Base-by-base conservation (phyloP, 2,888 invertebrate species). In the Diarsia rubi region DNA sequence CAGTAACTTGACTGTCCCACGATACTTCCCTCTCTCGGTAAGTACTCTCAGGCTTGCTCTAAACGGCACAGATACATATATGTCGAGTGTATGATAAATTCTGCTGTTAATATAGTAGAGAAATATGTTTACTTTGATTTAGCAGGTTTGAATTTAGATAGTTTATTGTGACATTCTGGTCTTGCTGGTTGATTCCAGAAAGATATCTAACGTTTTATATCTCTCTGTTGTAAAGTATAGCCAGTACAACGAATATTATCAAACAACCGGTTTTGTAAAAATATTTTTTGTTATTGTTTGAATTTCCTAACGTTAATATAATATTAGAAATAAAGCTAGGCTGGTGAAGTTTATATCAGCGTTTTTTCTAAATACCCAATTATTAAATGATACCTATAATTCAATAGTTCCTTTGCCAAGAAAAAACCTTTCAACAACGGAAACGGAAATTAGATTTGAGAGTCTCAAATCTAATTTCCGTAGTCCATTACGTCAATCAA, bases 1-100 rank as follows among this genome's bases (percentile, higher is more conserved):
- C 57, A 67, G 57, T 45, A 47, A 73, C 77, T 69, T 52, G 54
- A 71, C 77, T 42, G 63, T 73, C 72, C 74, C 69, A 24, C 49
- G 72, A 47, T 67, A 65, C 65, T 78, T 42, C 37, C 67, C 66
- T 67, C 63, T 67, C 31, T 31, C 59, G 59, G 31, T 12, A 31
- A 59, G 59, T 1, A 59, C 57, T 59, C 19, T 19, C 27, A 4
- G 27, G 27, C 27, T 47, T 19, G 42, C 44, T 68, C 62, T 60
- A 59, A 77, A 71, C 73, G 52, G 11, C 52, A 0, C 59, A 27
- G n/a, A 59, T 65, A 63, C 54, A n/a, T n/a, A n/a, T 65, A 68
- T 44, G 37, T 31, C 42, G 19, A 72, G 45, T 59, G 24, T 45
- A 59, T 63, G 52, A 80, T 54, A 66, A 49, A 74, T 79, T 37